These are phyloP conservation scores for Enteromius afrohamiltoni DNA, from an alignment of 2,797 vertebrate genomes.

Conservation along the genomic window DNA sequence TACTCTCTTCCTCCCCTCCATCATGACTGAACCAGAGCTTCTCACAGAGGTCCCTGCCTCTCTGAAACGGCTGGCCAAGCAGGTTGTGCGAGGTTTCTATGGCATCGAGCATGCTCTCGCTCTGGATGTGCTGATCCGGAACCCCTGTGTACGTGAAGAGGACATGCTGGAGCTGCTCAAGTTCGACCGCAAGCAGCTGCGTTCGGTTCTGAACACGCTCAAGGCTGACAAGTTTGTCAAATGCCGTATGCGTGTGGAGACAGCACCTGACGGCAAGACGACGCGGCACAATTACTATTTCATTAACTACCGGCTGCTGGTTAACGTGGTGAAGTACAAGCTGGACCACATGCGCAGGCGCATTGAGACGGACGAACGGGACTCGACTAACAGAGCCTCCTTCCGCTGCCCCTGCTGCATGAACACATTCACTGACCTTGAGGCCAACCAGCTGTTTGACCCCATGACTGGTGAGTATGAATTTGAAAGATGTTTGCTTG, in stretches of 20 bases:
- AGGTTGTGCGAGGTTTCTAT: constrained; percentile 96
- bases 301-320: constrained; percentile 94
- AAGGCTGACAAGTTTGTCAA: constrained; percentile 98
- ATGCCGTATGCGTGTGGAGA: constrained; percentile 97
- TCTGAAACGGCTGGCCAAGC: constrained; percentile 95
- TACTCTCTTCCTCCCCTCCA: not conserved
- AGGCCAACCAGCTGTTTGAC: constrained; percentile 98
- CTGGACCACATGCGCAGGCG: constrained; percentile 98
- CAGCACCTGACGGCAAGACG: constrained; percentile 93
- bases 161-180: constrained; percentile 98
- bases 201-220: constrained; percentile 94
- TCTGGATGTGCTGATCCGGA: constrained; percentile 95
- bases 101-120: constrained; percentile 94
- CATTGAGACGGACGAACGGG: constrained; percentile 97
- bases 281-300: constrained; percentile 98
- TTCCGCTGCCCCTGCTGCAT: constrained; percentile 94
- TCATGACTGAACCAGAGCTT: constrained; percentile 93
- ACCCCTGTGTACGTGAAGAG: constrained; percentile 95
- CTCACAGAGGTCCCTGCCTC: constrained; percentile 93
- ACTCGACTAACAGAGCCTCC: constrained; percentile 95
- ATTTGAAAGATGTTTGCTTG: not conserved
- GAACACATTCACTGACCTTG: constrained; percentile 97
- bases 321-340: constrained; percentile 98
- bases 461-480: constrained; percentile 87
- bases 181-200: constrained; percentile 96